phyloP scores from a whole-genome alignment of 1,140 invertebrate species.

The Ladona fulva region DNA sequence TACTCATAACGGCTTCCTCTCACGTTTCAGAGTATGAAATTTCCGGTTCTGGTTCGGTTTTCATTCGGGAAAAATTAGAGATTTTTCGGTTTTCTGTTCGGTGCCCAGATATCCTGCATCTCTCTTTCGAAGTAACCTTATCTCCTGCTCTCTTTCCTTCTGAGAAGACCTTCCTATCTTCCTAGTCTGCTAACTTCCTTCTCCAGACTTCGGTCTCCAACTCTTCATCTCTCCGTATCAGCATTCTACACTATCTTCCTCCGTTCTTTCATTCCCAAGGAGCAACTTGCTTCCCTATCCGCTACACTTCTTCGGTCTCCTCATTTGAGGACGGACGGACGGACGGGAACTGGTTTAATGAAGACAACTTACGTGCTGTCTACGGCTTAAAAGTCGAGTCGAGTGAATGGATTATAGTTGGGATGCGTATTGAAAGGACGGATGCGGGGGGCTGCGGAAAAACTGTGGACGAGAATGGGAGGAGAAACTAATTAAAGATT shows the following conservation, averaged over 20 bases:
- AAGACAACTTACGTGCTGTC: neutral
- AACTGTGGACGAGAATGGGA: no score
- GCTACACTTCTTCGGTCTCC: neutral
- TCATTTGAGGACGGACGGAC: neutral
- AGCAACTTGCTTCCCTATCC: neutral
- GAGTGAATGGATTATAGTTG: neutral
- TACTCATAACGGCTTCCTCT: no score
- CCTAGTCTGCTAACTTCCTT: neutral
- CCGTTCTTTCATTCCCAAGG: neutral
- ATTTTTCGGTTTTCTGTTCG: no score
- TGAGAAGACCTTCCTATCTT: no score
- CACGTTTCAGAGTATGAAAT: no score
- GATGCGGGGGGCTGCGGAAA: neutral
- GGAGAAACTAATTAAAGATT: no score
- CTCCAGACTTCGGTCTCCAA: neutral
- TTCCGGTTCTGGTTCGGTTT: no score
- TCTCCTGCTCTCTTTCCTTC: no score
- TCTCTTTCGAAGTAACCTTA: no score
- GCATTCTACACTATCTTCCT: neutral
- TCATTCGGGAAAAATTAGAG: no score
- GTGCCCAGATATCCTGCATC: no score
- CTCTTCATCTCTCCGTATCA: neutral
- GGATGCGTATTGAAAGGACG: neutral
- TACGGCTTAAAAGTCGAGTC: neutral
- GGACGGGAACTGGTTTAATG: neutral